These are phyloP conservation scores for Trissolcus brochymenae DNA, from an alignment of 2,888 invertebrate genomes.

Conservation along the genomic window DNA sequence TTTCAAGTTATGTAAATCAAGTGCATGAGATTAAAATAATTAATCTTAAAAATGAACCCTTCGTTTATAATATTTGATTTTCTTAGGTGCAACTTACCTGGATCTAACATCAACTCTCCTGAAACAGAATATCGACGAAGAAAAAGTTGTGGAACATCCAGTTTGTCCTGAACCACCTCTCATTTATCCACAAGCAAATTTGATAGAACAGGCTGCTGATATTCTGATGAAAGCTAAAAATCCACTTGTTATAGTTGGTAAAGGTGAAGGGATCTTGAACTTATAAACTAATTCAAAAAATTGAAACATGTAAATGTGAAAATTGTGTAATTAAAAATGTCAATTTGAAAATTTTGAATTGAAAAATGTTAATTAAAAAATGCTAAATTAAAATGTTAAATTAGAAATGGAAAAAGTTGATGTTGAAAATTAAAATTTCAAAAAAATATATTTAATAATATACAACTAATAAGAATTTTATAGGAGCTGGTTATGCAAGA, in stretches of 20 bases:
- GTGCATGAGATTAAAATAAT: neutral
- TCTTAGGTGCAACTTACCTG: conserved; percentile 84
- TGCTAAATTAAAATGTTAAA: no score
- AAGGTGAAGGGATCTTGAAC: no score
- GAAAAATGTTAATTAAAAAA: no score
- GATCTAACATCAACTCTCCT: conserved; percentile 94
- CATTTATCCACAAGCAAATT: conserved; percentile 83
- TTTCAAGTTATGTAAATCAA: neutral
- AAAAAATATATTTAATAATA: conserved; percentile 5
- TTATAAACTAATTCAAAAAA: neutral
- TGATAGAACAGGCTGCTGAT: conserved; percentile 84
- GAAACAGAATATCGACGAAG: conserved; percentile 76
- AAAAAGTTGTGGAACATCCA: conserved; percentile 65
- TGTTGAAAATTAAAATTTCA: no score
- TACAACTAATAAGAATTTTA: neutral
- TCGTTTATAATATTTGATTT: neutral
- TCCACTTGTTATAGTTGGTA: conserved; percentile 94
- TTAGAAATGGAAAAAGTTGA: no score
- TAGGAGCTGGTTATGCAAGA: conserved; percentile 87
- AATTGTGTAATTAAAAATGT: no score
- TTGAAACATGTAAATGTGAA: neutral
- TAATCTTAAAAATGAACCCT: neutral
- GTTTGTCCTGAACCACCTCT: conserved; percentile 80
- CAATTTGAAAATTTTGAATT: no score
- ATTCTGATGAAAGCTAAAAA: conserved; percentile 84